Evolutionary conservation across 2,888 invertebrate species (phyloP).

Genomic region (Zygaena filipendulae): DNA sequence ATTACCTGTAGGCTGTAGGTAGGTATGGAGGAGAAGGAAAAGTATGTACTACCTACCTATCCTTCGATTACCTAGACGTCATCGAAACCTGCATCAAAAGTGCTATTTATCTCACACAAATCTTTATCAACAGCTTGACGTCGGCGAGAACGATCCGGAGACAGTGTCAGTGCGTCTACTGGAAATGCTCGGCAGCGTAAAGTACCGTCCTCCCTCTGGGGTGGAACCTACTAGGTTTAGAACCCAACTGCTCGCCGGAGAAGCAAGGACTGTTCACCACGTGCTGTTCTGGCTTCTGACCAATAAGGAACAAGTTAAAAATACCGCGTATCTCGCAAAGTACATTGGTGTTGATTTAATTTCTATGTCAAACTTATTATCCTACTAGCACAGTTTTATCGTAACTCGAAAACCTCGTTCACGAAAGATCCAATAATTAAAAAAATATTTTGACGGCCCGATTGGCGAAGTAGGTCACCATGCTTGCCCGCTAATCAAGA

Average conservation of each 20-base stretch:
- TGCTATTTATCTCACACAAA: too few species aligned
- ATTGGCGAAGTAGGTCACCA: too few species aligned
- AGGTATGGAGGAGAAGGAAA: too few species aligned
- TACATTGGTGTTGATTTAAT: slow-evolving; percentile 31
- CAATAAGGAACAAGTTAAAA: slow-evolving; percentile 78
- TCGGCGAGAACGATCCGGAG: slow-evolving; percentile 80
- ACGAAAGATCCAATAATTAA: neutral
- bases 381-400: too few species aligned
- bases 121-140: slow-evolving; percentile 75
- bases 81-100: too few species aligned
- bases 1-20: too few species aligned
- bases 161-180: slow-evolving; percentile 78
- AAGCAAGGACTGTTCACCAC: slow-evolving; percentile 79
- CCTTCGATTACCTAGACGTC: too few species aligned
- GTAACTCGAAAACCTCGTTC: too few species aligned
- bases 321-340: slow-evolving; percentile 86
- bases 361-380: too few species aligned
- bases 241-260: slow-evolving; percentile 68
- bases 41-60: too few species aligned
- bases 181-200: slow-evolving; percentile 78
- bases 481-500: too few species aligned
- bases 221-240: slow-evolving; percentile 52
- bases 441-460: too few species aligned
- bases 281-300: slow-evolving; percentile 84
- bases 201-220: slow-evolving; percentile 76